Evolutionary conservation across 1,140 invertebrate genomes (phyloP), one percentile per base, ranked within the genome.

Genomic region (Microplitis mediator): DNA sequence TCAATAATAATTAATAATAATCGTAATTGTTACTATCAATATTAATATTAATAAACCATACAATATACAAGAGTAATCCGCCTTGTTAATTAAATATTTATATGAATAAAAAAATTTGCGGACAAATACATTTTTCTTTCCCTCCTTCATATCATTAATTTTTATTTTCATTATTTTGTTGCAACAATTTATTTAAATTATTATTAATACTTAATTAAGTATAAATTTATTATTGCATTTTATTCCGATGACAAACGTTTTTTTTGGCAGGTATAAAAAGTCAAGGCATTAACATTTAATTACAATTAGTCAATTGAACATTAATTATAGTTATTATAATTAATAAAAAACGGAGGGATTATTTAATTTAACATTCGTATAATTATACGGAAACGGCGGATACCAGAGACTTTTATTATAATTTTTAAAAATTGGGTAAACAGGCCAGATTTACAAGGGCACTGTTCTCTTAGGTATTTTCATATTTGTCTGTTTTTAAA

Each of bases 261-360:
- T 54, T 69, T 70, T 67, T 70, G 69, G 69, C 69, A 70, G 60
- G 69, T 70, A 70, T 70, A 52, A 70, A 70, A 70, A 70, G 62
- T 70, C 58, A 70, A 70, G 69, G 69, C 69, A 70, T 54, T 16
- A 16, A 31, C 8, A 51, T 51, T 52, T 67, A 4, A 8, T 9
- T 45, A 9, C 16, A 34, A 31, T 61, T 62, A 14, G 14, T 39
- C 31, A 13, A 61, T 58, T 62, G 6, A 8, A 13, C 14, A 23
- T 34, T 52, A 6, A 36, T 54, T n/a, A 13, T 34, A 56, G 31
- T 34, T 32, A 68, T 54, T 31, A 23, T 2, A 36, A 52, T 54
- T n/a, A 14, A 50, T 11, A 56, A n/a, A 58, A 54, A 35, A 58
- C 32, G 54, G 52, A 58, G 67, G 54, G 56, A 34, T 39, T 45